Evolutionary conservation across 1,140 invertebrate species (phyloP).

Genomic region (Trachymyrmex cornetzi): DNA sequence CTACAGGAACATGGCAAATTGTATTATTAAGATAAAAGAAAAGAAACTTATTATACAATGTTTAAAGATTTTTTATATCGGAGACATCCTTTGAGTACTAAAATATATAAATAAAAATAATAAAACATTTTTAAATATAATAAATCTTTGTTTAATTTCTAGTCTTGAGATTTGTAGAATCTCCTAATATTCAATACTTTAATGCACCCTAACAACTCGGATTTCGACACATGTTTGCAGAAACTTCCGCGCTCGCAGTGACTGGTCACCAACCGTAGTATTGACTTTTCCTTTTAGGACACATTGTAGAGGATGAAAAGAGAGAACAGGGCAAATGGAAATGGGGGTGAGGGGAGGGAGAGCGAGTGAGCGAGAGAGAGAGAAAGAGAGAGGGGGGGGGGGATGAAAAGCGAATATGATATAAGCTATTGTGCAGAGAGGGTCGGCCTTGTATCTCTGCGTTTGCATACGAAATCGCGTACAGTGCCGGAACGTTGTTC

Average conservation of each 20-base stretch:
- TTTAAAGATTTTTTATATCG: background rate
- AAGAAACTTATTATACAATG: background rate
- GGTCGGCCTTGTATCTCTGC: conserved; percentile 57
- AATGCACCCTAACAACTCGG: background rate
- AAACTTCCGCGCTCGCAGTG: conserved; percentile 39
- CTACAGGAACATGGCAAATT: too few relatives aligned
- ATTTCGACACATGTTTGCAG: conserved; percentile 27
- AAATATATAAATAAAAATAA: background rate
- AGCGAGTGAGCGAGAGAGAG: background rate
- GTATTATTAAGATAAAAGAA: background rate
- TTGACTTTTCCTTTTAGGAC: conserved; percentile 39
- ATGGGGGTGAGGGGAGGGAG: background rate
- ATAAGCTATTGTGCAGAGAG: conserved; percentile 70
- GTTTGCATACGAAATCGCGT: conserved; percentile 73
- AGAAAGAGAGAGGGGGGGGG: background rate
- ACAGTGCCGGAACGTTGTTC: conserved; percentile 56
- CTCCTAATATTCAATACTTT: background rate
- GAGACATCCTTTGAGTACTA: background rate
- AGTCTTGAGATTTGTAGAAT: background rate
- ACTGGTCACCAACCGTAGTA: conserved; percentile 35
- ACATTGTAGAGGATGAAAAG: conserved; percentile 9
- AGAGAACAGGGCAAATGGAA: conserved; percentile 30
- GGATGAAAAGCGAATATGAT: conserved; percentile 66
- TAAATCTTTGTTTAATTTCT: background rate
- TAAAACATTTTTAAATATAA: background rate